Base-by-base conservation (phyloP, 2,888 invertebrate species). In the Onthophagus sagittarius region DNA sequence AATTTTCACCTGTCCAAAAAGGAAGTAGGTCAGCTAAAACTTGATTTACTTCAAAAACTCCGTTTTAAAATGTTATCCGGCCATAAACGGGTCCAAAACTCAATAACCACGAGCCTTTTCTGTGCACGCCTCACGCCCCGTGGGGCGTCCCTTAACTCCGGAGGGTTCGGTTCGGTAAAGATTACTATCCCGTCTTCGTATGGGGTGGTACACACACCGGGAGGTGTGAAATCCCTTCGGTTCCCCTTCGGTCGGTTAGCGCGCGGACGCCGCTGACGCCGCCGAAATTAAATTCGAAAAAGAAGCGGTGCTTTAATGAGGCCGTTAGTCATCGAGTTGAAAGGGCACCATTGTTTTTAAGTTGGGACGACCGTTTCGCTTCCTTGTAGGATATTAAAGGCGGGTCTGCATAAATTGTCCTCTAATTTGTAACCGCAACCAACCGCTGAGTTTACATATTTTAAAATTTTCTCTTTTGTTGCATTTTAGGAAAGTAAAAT, bases 191-290 rank as follows among this genome's bases (percentile, higher is more conserved):
- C 77, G 78, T 78, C 78, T 76, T 74, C 78, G 75, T 77, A 74
- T 75, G 74, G 76, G 76, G 67, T 32, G 23, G 23, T 23, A 73
- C 64, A 69, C 77, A 72, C 78, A 72, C 64, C 77, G 72, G 78
- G 78, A 78, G 78, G 78, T 77, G 78, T 77, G 78, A 78, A 77
- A 74, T 73, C 76, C 76, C 74, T 77, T 73, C 74, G 77, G 75
- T 77, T 76, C 76, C 75, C 69, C 71, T 23, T 67, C 32, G 32
- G n/a, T 32, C n/a, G 31, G 67, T n/a, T 23, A 67, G n/a, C 23
- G 15, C 9, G 31, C 67, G 15, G 67, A 31, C 32, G 67, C 67
- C 67, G 31, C 67, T 71, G 62, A 62, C 67, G 62, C 13, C 5
- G 15, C 39, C 39, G 73, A 69, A 73, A 75, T 75, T 73, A 71